Base-by-base conservation (phyloP, 2,797 vertebrate species). In the Myotis myotis region DNA sequence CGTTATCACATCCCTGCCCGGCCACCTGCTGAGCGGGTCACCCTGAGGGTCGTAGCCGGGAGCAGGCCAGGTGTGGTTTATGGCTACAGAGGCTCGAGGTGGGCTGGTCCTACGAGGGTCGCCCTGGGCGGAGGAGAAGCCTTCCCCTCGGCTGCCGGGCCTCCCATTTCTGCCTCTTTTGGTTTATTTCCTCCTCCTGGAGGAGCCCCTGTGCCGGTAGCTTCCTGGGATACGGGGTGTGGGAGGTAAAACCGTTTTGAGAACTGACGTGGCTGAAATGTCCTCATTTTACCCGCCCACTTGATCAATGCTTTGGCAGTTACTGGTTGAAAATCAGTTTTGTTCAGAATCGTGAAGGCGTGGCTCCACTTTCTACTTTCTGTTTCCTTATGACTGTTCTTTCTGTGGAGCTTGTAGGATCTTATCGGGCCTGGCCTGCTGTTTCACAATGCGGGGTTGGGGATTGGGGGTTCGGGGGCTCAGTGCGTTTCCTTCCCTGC, bases 181-280 rank as follows among this genome's bases (percentile, higher is more conserved):
- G 90, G 17, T 66, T 71, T 47, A 17, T 82, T 89, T 92, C 79
- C n/a, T 89, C 33, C 87, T 81, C 0, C 36, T 17, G 44, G 80
- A 86, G 38, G 71, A 89, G 70, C 80, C 53, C 44, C 44, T 47
- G 53, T 53, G 51, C 76, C 19, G 17, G 72, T 41, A 74, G 36
- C 68, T 81, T 89, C 74, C 81, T 79, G 62, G 28, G 66, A 72
- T 44, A 72, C 85, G 72, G 25, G 64, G 49, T 55, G 81, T 85
- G 84, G 92, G 89, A 94, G 89, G 72, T 15, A 70, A 83, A 87
- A 72, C 79, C 49, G 55, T 74, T 92, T 36, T 88, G 89, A 96
- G 33, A 86, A 81, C 79, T 76, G 49, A 33, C 33, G 78, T 64
- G 23, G 68, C 53, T 57, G 68, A 87, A 93, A 89, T 66, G 53